Base-by-base conservation (phyloP, 2,888 invertebrate species). In the Mactromeris polynyma region DNA sequence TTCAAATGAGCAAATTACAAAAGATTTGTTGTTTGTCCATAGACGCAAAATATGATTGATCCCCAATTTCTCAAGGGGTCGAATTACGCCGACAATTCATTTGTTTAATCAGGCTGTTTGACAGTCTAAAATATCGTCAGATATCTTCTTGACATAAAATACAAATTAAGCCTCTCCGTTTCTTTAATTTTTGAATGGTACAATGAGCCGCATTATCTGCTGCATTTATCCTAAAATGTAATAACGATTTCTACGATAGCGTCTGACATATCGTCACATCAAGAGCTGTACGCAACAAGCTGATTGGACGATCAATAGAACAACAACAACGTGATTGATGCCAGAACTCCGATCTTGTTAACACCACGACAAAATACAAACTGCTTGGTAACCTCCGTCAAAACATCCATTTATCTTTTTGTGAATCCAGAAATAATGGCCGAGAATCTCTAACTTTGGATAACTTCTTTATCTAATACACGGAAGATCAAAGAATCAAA, bases 1-100 rank as follows among this genome's bases (percentile, higher is more conserved):
- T 31, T 83, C 79, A 90, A 89, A 90, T 90, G 90, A 90, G 89
- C 87, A 89, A 89, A 91, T 91, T 91, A 91, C 91, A 91, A 91
- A 91, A 91, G 87, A 91, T 89, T 81, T 91, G 87, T 89, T 83
- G 73, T 87, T 85, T 79, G 79, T 86, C 89, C 91, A 89, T 91
- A 88, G 87, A 73, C 80, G 26, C 36, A 36, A 51, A 87, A 87
- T 89, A 87, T 91, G 91, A 91, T 91, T 81, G 91, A 91, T 91
- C 85, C 42, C 19, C 78, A 69, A 78, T 85, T 79, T 77, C 91
- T 82, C 84, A 42, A 46, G 84, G 83, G 91, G 91, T 91, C 91
- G 89, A 46, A 83, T 80, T 85, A 86, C 42, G 38, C 81, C 83
- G 83, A 87, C 89, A 87, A 84, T 89, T 86, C 89, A 89, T 86